These are phyloP conservation scores for Chelmon rostratus DNA, from an alignment of 2,797 vertebrate species.

Conservation along the genomic window DNA sequence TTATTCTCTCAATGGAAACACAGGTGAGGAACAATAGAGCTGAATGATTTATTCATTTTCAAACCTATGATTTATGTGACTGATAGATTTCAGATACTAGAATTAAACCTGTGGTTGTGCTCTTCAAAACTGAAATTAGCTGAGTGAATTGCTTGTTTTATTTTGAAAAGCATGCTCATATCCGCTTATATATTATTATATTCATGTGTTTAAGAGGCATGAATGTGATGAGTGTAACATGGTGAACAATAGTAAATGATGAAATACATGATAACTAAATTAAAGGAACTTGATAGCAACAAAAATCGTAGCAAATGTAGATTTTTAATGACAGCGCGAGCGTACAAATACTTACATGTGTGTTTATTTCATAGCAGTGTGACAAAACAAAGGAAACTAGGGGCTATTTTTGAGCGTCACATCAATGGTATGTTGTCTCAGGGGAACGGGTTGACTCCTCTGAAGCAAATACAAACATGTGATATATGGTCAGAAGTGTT, in stretches of 20 bases:
- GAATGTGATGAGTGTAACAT: neutral
- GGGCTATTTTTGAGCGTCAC: neutral
- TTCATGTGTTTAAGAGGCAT: neutral
- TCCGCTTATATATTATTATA: neutral
- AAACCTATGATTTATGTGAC: neutral
- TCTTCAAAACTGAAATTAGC: neutral
- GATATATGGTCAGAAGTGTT: slow-evolving; percentile 36
- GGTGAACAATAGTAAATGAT: neutral
- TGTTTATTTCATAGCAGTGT: too few relatives aligned
- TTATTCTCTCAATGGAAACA: slow-evolving; percentile 46
- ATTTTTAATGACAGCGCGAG: too few relatives aligned
- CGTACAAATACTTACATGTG: too few relatives aligned
- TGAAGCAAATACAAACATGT: slow-evolving; percentile 29
- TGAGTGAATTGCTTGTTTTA: neutral
- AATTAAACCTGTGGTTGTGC: neutral
- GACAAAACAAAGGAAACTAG: neutral
- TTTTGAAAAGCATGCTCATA: neutral
- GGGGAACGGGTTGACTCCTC: neutral
- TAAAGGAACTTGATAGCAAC: neutral
- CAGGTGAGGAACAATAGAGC: slow-evolving; percentile 66
- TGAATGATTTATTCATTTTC: neutral
- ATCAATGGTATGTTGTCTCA: slow-evolving; percentile 34
- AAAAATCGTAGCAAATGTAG: too few relatives aligned
- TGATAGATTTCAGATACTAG: neutral
- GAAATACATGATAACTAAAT: neutral